Evolutionary conservation across 2,113 vertebrate genomes (phyloP), one percentile per base, ranked within the genome.

Genomic region (Gobio gobio): DNA sequence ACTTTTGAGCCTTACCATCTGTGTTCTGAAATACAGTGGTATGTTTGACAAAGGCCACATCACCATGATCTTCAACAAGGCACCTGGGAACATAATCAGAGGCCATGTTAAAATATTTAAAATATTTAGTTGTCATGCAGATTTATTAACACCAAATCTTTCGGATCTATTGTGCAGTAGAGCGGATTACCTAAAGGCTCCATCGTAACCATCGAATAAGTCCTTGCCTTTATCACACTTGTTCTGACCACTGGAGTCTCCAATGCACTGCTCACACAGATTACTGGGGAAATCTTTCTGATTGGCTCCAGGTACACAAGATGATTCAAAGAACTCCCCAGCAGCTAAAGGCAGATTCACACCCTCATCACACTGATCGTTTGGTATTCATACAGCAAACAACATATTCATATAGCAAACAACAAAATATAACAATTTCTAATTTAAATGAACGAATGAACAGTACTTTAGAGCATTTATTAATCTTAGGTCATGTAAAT

Each of bases 41-140:
- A 87, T 99, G 97, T 85, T 97, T 98, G 85, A 99, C 86, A 22
- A 99, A 99, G 81, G 98, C 98, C 24, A 99, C 97, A 0, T 99
- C 97, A 26, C 98, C 98, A 0, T 85, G 78, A 24, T 89, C 91
- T 59, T 94, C 89, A 1, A 84, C 95, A 86, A 99, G 89, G 90
- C 98, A 99, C 93, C 98, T 99, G 89, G 14, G 66, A 81, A 47
- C 61, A 63, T 43, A 51, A 56, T 10, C 45, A 10, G 24, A 82
- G 5, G 10, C 29, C 3, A n/a, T 24, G 36, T 13, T 43, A 5
- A 43, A 74, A 16, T n/a, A 61, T 16, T 13, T 43, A 5, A 43
- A 74, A 16, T n/a, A 61, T 16, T 59, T 33, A 29, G 43, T 9
- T 54, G 7, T 76, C 49, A 18, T 76, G 47, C 47, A 54, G 26